Conservation (phyloP, 2,888 invertebrate genomes). For the Folsomia manolachei region DNA sequence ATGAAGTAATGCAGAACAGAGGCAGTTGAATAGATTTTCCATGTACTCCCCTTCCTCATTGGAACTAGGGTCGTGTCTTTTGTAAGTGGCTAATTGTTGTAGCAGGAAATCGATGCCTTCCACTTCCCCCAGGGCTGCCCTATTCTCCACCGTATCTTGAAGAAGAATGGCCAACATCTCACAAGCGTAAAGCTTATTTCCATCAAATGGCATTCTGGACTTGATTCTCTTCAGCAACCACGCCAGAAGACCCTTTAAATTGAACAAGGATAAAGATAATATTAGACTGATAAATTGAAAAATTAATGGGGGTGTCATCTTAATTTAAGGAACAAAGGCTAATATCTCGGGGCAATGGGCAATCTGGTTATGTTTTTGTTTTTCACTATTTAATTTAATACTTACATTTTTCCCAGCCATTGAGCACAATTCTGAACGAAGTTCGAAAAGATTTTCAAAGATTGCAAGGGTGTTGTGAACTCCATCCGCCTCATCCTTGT, state of each 20-base stretch:
- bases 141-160: constrained; percentile 82
- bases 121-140: constrained; percentile 77
- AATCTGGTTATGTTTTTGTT: background rate
- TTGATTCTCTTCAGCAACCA: constrained; percentile 91
- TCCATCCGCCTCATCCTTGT: constrained; percentile 92
- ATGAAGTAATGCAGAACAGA: constrained; percentile 90
- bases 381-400: background rate
- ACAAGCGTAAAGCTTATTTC: constrained; percentile 90
- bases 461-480: constrained; percentile 90
- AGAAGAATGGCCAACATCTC: constrained; percentile 93
- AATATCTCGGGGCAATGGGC: no score
- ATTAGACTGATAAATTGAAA: constrained; percentile 1
- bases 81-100: constrained; percentile 92
- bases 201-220: constrained; percentile 86
- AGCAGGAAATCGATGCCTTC: constrained; percentile 95
- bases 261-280: background rate
- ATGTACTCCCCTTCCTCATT: constrained; percentile 96
- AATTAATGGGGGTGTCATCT: background rate
- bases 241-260: constrained; percentile 73
- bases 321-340: no score
- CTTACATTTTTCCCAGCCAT: constrained; percentile 69
- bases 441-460: constrained; percentile 92
- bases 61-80: constrained; percentile 85
- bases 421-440: constrained; percentile 74
- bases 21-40: constrained; percentile 95